Conservation (phyloP, 2,797 vertebrate genomes). For the Xenopus petersii region DNA sequence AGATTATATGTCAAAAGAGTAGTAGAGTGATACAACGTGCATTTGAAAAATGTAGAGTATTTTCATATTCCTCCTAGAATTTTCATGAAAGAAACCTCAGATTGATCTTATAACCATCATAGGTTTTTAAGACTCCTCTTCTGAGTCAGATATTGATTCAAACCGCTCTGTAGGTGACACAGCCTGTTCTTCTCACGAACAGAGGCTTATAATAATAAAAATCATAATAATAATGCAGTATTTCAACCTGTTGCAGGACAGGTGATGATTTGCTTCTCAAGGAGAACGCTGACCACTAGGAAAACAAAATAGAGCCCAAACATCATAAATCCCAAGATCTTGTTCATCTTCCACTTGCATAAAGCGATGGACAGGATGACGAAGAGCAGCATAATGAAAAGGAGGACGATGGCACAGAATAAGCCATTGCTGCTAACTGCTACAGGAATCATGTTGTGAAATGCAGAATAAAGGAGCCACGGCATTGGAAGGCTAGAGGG, state of each 20-base stretch:
- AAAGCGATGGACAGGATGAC: conserved; percentile 91
- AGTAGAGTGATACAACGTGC: conserved; percentile 38
- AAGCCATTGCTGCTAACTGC: conserved; percentile 95
- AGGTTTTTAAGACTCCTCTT: neutral
- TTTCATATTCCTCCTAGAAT: conserved; percentile 31
- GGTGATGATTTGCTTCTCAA: conserved; percentile 86
- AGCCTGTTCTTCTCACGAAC: neutral
- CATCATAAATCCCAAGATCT: conserved; percentile 86
- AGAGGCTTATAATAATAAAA: neutral
- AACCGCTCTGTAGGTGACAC: conserved; percentile 7
- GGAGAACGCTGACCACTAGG: conserved; percentile 89
- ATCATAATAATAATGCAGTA: conserved; percentile 14
- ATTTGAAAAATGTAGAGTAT: conserved; percentile 34
- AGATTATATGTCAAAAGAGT: conserved; percentile 40
- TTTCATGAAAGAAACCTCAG: conserved; percentile 22
- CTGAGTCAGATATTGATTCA: conserved; percentile 4
- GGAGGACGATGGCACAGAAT: conserved; percentile 96
- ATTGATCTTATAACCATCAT: conserved; percentile 15
- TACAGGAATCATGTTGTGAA: conserved; percentile 74
- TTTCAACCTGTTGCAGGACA: conserved; percentile 77
- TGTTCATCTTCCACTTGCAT: conserved; percentile 97
- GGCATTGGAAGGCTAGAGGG: conserved; percentile 87
- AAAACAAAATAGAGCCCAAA: conserved; percentile 94
- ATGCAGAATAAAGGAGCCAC: conserved; percentile 81
- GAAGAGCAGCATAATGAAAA: conserved; percentile 98